phyloP scores from a whole-genome alignment of 2,113 vertebrate genomes.

The Silurus glanis region DNA sequence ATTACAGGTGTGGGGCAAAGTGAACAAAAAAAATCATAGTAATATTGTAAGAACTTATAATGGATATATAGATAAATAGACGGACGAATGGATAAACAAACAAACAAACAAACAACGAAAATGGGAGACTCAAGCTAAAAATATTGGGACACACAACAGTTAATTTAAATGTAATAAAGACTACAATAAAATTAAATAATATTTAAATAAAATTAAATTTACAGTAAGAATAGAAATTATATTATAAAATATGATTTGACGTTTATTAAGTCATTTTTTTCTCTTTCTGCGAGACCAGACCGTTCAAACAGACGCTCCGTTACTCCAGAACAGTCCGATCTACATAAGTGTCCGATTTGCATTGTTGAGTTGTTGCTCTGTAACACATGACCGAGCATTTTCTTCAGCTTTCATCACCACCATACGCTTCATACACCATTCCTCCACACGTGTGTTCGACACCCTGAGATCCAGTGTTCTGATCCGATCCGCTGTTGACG shows the following conservation, averaged over 20 bases:
- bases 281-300: no score
- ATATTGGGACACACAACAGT: no score
- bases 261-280: no score
- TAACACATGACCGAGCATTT: not conserved
- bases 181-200: no score
- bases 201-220: no score
- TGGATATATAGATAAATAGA: not conserved
- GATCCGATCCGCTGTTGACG: constrained; percentile 31
- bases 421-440: not conserved
- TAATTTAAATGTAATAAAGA: no score
- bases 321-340: not conserved
- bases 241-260: no score
- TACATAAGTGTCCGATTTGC: not conserved
- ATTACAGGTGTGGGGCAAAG: not conserved
- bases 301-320: not conserved
- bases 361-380: not conserved
- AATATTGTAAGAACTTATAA: not conserved
- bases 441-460: not conserved
- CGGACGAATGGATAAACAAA: no score
- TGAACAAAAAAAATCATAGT: not conserved
- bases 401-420: not conserved
- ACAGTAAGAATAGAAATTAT: no score
- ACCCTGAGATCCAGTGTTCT: not conserved
- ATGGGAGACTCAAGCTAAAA: no score
- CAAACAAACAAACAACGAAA: no score